Evolutionary conservation across 1,140 invertebrate species (phyloP).

Genomic region (Pinna nobilis): DNA sequence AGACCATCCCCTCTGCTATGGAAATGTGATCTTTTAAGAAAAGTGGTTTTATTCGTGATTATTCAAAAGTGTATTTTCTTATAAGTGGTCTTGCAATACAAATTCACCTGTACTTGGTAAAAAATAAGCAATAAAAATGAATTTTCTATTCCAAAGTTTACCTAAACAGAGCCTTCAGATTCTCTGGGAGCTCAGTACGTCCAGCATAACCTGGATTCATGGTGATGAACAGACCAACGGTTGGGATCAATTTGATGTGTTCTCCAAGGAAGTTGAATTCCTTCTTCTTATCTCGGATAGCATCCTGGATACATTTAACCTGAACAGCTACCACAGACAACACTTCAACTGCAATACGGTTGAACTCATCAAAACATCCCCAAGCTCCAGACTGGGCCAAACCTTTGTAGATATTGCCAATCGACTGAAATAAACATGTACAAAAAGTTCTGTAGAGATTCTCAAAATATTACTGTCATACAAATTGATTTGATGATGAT

Average conservation of each 20-base stretch:
- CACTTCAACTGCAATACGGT: conserved; percentile 91
- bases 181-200: conserved; percentile 91
- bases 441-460: too few relatives aligned
- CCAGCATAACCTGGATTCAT: conserved; percentile 96
- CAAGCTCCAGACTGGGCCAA: conserved; percentile 84
- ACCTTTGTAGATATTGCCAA: conserved; percentile 89
- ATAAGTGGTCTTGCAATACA: too few relatives aligned
- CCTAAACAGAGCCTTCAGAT: conserved; percentile 92
- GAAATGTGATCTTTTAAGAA: too few relatives aligned
- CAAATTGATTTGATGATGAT: not conserved
- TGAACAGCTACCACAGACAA: conserved; percentile 94
- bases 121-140: too few relatives aligned
- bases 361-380: conserved; percentile 92
- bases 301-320: conserved; percentile 90
- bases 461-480: too few relatives aligned
- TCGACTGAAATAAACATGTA: conserved; percentile 76
- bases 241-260: conserved; percentile 86
- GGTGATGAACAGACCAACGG: conserved; percentile 94
- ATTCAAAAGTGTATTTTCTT: too few relatives aligned
- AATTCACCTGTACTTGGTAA: too few relatives aligned
- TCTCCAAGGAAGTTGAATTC: conserved; percentile 89
- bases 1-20: too few relatives aligned
- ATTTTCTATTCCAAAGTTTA: too few relatives aligned
- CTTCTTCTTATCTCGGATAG: conserved; percentile 83
- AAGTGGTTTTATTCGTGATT: too few relatives aligned